A percentile compares a stretch with the other conserved stretches of the same genome.
phyloP scores from a whole-genome alignment of 2,113 vertebrate genomes.

The Tachuris rubrigastra region DNA sequence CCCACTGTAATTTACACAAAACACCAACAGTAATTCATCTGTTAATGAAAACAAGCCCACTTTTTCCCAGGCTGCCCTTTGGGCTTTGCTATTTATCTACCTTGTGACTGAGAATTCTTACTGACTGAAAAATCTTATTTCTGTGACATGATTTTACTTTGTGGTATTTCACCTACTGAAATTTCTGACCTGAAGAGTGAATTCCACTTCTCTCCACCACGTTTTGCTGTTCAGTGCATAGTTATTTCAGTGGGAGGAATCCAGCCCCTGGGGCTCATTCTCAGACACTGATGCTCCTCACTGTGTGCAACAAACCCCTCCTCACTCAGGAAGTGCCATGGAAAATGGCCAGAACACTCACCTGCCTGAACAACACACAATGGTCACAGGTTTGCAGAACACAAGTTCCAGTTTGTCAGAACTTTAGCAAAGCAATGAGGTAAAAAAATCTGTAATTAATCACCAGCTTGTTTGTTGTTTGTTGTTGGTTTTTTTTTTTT shows the following conservation, averaged over 20 bases:
- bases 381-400: neutral
- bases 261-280: rapidly evolving
- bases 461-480: no score
- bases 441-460: neutral
- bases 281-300: neutral
- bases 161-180: neutral
- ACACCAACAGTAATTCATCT: neutral
- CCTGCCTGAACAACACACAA: neutral
- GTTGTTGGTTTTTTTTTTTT: neutral
- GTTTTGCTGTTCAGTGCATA: neutral
- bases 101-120: neutral
- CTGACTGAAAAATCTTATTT: neutral
- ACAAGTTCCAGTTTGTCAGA: neutral
- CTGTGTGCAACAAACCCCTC: neutral
- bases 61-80: neutral
- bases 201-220: neutral
- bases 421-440: neutral
- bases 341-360: neutral
- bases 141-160: neutral
- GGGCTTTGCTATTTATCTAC: neutral
- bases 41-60: neutral
- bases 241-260: neutral
- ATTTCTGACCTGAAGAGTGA: neutral
- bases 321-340: neutral
- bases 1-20: neutral